Evolutionary conservation across 1,140 invertebrate genomes (phyloP).

Genomic region (Pogonomyrmex californicus): DNA sequence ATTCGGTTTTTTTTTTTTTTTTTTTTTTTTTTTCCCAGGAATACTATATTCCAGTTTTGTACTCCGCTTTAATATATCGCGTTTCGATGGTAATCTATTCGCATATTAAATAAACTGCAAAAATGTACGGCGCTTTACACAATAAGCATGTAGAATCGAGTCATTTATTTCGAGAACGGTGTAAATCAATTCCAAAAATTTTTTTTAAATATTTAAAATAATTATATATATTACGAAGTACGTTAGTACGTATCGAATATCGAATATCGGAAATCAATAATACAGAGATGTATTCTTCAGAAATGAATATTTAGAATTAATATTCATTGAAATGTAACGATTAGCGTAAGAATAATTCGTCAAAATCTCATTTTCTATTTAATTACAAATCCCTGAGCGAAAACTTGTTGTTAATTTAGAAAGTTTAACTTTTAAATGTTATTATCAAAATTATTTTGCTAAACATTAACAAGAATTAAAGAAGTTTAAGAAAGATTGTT

Average conservation of each 20-base stretch:
- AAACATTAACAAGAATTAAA: background rate
- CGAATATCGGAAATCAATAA: constrained; percentile 19
- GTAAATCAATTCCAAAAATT: background rate
- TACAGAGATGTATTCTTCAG: background rate
- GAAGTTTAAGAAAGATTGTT: background rate
- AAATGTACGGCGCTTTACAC: constrained; percentile 24
- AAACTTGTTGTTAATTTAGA: background rate
- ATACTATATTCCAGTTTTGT: background rate
- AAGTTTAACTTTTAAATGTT: background rate
- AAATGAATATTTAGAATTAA: constrained; percentile 8
- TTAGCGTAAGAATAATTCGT: background rate
- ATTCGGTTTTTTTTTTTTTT: constrained; percentile 12
- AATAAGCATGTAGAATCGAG: constrained; percentile 33
- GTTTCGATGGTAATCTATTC: constrained; percentile 64
- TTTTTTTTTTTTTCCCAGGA: no score
- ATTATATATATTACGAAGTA: background rate
- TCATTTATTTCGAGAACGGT: constrained; percentile 18
- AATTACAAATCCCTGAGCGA: background rate
- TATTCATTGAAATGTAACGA: constrained; percentile 2
- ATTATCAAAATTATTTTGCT: constrained; percentile 11
- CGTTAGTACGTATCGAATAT: background rate
- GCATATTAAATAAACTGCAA: constrained; percentile 54
- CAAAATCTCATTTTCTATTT: background rate
- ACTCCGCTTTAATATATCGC: background rate
- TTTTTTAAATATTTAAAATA: constrained; percentile 11